Conservation (phyloP, 2,888 invertebrate genomes). For the Philonicus albiceps region DNA sequence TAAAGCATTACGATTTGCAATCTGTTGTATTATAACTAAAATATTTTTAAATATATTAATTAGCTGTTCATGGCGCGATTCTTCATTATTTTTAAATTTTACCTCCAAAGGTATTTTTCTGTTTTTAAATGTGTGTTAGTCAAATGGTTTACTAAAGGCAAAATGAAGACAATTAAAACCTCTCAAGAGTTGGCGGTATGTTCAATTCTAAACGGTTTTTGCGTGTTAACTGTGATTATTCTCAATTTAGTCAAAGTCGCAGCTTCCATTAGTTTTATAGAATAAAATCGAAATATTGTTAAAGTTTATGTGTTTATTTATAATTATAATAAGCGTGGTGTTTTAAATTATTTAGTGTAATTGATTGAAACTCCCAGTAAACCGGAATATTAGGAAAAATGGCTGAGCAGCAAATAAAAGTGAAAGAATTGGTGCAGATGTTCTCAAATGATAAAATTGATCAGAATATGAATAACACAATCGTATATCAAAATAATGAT, state of each 20-base stretch:
- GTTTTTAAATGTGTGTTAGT: background rate
- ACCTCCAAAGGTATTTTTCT: background rate
- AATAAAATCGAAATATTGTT: background rate
- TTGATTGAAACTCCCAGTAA: background rate
- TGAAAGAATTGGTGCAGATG: background rate
- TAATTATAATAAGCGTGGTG: background rate
- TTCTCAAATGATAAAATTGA: background rate
- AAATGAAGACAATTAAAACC: background rate
- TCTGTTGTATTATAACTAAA: background rate
- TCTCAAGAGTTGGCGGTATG: background rate
- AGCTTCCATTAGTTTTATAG: background rate
- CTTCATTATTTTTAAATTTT: background rate
- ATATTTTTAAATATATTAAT: background rate
- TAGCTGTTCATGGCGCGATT: background rate
- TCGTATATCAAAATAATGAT: background rate
- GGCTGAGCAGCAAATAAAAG: background rate
- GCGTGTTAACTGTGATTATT: background rate
- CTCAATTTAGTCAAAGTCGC: background rate
- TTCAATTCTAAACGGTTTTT: background rate
- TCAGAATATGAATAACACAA: background rate
- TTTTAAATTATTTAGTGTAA: background rate
- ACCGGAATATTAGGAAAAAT: background rate
- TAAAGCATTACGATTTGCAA: background rate
- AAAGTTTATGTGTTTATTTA: background rate
- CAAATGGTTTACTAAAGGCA: background rate